A percentile compares a stretch with the other conserved stretches of the same genome.
These are phyloP conservation scores for Plebejus argus DNA, from an alignment of 2,888 invertebrate species.

Conservation along the genomic window DNA sequence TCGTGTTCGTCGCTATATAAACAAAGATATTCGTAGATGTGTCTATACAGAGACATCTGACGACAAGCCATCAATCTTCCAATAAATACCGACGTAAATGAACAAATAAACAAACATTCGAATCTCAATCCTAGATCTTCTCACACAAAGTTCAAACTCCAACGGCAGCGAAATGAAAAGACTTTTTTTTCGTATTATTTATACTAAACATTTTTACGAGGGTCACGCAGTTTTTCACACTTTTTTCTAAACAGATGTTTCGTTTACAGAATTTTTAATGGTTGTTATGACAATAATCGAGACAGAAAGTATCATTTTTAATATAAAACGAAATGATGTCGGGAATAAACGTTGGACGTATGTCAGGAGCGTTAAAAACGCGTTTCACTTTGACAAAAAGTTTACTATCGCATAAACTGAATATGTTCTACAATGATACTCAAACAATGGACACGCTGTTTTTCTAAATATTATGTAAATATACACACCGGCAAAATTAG, in stretches of 20 bases:
- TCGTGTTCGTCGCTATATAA: slow-evolving; percentile 57
- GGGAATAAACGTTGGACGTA: slow-evolving; percentile 51
- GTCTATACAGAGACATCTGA: slow-evolving; percentile 70
- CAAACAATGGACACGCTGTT: neutral
- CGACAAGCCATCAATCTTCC: slow-evolving; percentile 75
- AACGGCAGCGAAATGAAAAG: slow-evolving; percentile 42
- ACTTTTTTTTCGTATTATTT: slow-evolving; percentile 50
- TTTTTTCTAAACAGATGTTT: slow-evolving; percentile 64
- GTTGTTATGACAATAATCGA: slow-evolving; percentile 70
- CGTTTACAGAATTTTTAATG: slow-evolving; percentile 57
- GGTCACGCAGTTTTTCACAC: slow-evolving; percentile 70
- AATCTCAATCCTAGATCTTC: neutral
- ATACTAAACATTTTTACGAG: slow-evolving; percentile 69
- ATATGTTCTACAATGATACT: slow-evolving; percentile 46
- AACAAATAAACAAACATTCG: slow-evolving; percentile 41
- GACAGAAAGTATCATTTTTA: slow-evolving; percentile 69
- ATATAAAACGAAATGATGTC: slow-evolving; percentile 51
- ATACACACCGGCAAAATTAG: no score
- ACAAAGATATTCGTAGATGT: slow-evolving; percentile 72
- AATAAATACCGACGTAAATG: slow-evolving; percentile 66
- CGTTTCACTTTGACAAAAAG: slow-evolving; percentile 75
- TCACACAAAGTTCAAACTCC: slow-evolving; percentile 44
- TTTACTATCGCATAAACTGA: slow-evolving; percentile 66
- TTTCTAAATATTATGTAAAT: no score
- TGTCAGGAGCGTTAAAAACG: slow-evolving; percentile 58